Base-by-base conservation (phyloP, 2,888 invertebrate species). In the Drosophila bunnanda region DNA sequence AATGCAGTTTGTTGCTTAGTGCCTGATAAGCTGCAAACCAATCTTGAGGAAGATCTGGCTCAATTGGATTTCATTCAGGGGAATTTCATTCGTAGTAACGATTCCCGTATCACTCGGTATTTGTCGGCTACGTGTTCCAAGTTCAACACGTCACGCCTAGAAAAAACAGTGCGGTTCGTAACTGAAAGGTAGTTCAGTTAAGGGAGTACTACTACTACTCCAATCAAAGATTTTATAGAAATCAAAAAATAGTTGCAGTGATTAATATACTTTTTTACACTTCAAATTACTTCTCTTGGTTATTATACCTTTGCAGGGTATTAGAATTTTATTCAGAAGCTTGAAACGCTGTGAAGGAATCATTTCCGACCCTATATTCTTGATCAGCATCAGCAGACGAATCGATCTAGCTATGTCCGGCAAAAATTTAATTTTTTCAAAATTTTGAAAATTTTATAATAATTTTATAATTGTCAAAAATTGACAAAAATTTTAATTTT, bases 141-240 rank as follows among this genome's bases (percentile, higher is more conserved):
- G 83, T 78, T 85, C 61, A 61, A 38, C 71, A 69, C 78, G 75
- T 82, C 60, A 74, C 28, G 38, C 9, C 43, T 36, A 30, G 34
- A n/a, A 52, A 61, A 13, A n/a, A 48, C 54, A 30, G 46, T 55
- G 46, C 55, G 66, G 48, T 67, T 55, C 59, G 25, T 48, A 28
- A 36, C 0, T 30, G 13, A 25, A 17, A 46, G 2, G 28, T 46
- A 28, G 28, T 22, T 43, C 1, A 12, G 22, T 20, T 10, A n/a
- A 7, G 9, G n/a, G n/a, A 15, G 8, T n/a, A n/a, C 4, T 9
- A n/a, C 12, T 34, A 13, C 5, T 13, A 4, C 34, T 13, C 1
- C n/a, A 38, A n/a, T n/a, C 1, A 9, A 17, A 17, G 8, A 53
- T 36, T 36, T 53, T 3, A 2, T 28, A 10, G 5, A n/a, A 9